Evolutionary conservation across 2,888 invertebrate genomes (phyloP), one percentile per base, ranked within the genome.

Genomic region (Ommatoiulus sabulosus): DNA sequence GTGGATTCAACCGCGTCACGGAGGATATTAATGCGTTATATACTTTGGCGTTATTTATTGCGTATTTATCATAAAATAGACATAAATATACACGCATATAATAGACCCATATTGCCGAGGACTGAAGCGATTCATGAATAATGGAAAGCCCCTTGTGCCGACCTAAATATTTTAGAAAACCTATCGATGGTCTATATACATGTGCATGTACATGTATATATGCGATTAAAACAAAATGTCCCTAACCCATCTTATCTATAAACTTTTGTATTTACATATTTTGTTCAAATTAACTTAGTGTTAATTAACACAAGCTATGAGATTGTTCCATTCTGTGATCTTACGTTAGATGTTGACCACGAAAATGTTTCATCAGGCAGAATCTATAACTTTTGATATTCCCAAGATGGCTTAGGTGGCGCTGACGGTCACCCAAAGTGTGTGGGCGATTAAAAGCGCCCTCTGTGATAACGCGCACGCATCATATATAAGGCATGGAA

Each of bases 21-120:
- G 63, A 63, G 20, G 63, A 63, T 63, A 63, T 20, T 52, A 52
- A 52, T 52, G 63, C 63, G 63, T 63, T 63, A 20, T 63, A 20
- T 63, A 63, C 63, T 63, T 63, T 20, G 63, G 63, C 63, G 63
- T 63, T 63, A 63, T 63, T 63, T 63, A 63, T 63, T 63, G 63
- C 63, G 20, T 63, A 63, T 63, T 63, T 63, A 63, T 63, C 63
- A 63, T 63, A 63, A 63, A 63, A 63, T 20, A n/a, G 63, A 63
- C 63, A 63, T 63, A 63, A 63, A 63, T 63, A 63, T 20, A 63
- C 63, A 63, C 63, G 63, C 63, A 12, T 63, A 63, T 63, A 20
- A 63, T 63, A 63, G 63, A 63, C 20, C 63, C 63, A 63, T 63
- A 63, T 63, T 63, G 63, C 12, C 20, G 20, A 63, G 63, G 63